Evolutionary conservation across 2,797 vertebrate species (phyloP).

Genomic region (Paramormyrops hopkinsi): DNA sequence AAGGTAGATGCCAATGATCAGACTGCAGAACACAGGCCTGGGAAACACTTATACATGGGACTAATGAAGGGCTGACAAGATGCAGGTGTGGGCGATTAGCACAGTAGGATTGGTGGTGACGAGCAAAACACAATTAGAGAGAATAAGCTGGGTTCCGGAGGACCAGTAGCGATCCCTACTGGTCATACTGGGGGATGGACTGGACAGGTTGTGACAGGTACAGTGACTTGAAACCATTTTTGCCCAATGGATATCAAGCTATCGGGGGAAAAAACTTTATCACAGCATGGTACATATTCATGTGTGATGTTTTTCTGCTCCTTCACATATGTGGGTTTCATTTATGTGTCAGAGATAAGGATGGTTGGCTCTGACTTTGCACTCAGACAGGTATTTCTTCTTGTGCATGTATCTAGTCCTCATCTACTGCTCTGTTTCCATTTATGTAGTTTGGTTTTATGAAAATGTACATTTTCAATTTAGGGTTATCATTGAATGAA

Average conservation of each 20-base stretch:
- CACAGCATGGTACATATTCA: neutral
- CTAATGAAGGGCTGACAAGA: neutral
- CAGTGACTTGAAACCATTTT: neutral
- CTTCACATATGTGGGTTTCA: neutral
- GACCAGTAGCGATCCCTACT: neutral
- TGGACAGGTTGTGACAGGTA: neutral
- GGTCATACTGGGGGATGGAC: neutral
- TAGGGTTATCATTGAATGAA: neutral
- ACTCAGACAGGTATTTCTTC: neutral
- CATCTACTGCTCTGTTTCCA: neutral
- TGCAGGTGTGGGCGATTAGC: neutral
- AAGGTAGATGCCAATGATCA: neutral
- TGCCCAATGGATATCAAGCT: neutral
- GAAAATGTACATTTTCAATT: neutral
- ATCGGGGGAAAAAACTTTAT: neutral
- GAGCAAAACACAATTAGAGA: neutral
- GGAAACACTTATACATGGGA: neutral
- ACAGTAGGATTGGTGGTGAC: neutral
- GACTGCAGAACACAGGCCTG: neutral
- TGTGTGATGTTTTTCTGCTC: neutral
- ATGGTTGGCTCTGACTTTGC: neutral
- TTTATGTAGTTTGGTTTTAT: neutral
- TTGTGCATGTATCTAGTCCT: neutral
- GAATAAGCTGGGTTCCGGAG: neutral
- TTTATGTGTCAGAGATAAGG: neutral